A percentile compares a stretch with the other conserved stretches of the same genome.
phyloP scores from a whole-genome alignment of 1,140 invertebrate genomes.

The Zelostemma sp. region DNA sequence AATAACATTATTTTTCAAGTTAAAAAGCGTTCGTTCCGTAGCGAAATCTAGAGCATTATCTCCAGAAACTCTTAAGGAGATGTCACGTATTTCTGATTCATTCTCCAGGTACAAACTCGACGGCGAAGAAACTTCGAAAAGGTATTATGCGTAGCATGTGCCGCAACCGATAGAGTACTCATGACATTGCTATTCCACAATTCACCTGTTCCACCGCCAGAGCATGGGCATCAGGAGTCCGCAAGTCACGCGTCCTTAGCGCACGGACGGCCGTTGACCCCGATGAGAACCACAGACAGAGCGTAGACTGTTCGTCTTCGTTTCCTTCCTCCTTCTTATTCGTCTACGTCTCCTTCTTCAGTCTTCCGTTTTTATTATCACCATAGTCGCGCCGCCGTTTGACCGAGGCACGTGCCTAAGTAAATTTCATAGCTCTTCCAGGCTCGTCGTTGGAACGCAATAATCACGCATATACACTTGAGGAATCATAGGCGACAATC shows the following conservation, averaged over 20 bases:
- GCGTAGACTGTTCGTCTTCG: constrained; percentile 56
- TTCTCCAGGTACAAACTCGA: too few species aligned
- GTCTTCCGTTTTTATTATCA: constrained; percentile 22
- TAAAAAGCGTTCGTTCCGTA: too few species aligned
- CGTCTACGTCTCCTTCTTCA: constrained; percentile 13
- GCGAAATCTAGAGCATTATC: too few species aligned
- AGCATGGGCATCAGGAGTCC: constrained; percentile 34
- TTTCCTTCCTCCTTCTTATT: constrained; percentile 44
- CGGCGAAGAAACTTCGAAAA: too few species aligned
- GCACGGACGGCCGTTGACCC: constrained; percentile 60
- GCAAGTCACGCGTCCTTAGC: constrained; percentile 51
- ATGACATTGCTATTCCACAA: not conserved
- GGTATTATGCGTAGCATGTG: too few species aligned
- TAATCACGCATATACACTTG: constrained; percentile 8
- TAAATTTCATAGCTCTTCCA: constrained; percentile 16
- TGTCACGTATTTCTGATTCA: too few species aligned
- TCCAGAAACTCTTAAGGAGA: too few species aligned
- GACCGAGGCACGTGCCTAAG: constrained; percentile 26
- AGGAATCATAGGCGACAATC: constrained; percentile 10
- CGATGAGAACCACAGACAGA: constrained; percentile 54
- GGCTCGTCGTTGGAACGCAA: constrained; percentile 13
- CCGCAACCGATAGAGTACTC: not conserved
- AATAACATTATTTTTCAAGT: too few species aligned
- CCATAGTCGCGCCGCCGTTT: constrained; percentile 2
- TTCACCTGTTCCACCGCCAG: constrained; percentile 10